These are phyloP conservation scores for Heliconius hewitsoni DNA, from an alignment of 1,140 invertebrate genomes.

Conservation along the genomic window DNA sequence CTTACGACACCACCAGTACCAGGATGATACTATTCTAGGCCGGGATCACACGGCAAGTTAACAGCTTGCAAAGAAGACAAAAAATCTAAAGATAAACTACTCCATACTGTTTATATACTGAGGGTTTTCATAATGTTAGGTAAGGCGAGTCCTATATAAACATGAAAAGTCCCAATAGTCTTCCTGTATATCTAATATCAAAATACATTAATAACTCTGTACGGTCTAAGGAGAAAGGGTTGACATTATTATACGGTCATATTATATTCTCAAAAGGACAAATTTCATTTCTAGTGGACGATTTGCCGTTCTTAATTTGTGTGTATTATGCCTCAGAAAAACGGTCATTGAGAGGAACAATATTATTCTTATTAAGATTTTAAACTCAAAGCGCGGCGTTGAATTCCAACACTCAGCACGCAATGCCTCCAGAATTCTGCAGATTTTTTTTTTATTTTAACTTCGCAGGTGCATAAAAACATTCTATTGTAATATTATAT, in stretches of 20 bases:
- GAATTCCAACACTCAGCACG: no score
- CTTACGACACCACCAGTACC: no score
- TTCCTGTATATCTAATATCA: constrained; percentile 20
- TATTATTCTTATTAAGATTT: background rate
- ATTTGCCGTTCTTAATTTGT: constrained; percentile 20
- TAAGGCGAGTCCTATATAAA: constrained; percentile 11
- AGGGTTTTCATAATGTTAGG: background rate
- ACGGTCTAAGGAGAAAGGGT: constrained; percentile 24
- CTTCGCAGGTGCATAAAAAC: no score
- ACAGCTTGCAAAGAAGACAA: no score
- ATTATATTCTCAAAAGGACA: constrained; percentile 12
- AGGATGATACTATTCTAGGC: no score
- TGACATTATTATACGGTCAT: constrained; percentile 23
- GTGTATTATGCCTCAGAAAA: background rate
- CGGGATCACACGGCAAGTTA: no score
- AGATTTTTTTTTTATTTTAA: no score
- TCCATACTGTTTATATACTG: background rate
- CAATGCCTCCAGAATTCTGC: no score
- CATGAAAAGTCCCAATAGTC: constrained; percentile 14
- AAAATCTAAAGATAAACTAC: background rate
- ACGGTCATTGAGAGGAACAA: constrained; percentile 10
- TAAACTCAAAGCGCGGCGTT: no score
- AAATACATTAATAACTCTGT: constrained; percentile 29
- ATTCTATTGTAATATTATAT: no score
- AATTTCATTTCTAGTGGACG: constrained; percentile 19